Evolutionary conservation across 1,140 invertebrate species (phyloP).

Genomic region (Matsumurasca onukii): DNA sequence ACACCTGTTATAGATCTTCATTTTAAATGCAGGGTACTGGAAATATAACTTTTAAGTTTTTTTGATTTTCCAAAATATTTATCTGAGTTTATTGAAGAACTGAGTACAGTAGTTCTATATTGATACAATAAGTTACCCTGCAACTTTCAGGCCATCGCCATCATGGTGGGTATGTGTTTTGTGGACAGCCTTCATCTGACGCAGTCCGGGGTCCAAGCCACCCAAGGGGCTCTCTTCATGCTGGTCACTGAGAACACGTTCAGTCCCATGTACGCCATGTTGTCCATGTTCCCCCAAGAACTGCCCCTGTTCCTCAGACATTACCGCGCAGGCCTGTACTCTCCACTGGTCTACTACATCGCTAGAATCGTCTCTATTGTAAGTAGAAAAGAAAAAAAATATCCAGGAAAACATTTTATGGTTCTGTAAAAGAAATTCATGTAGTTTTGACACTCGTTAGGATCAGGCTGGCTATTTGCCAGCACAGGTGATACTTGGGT

Average conservation of each 20-base stretch:
- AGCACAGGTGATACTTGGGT: too few species aligned
- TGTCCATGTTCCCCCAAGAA: constrained; percentile 75
- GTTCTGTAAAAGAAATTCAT: too few species aligned
- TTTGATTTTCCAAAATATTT: too few species aligned
- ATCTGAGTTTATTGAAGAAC: too few species aligned
- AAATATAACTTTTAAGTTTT: too few species aligned
- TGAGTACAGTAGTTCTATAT: too few species aligned
- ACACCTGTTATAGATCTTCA: too few species aligned
- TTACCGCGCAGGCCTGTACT: constrained; percentile 73
- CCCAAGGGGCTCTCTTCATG: constrained; percentile 80
- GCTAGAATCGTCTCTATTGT: constrained; percentile 75
- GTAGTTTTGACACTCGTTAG: too few species aligned
- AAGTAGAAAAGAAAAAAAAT: constrained; percentile 49
- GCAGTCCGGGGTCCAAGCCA: constrained; percentile 77
- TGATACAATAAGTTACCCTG: too few species aligned
- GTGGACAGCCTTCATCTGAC: constrained; percentile 64
- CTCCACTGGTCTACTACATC: constrained; percentile 70
- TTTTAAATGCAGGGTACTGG: too few species aligned
- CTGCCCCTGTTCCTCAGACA: constrained; percentile 77
- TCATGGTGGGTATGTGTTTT: constrained; percentile 78
- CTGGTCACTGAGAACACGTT: constrained; percentile 86
- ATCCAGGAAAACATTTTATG: too few species aligned
- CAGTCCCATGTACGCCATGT: constrained; percentile 79
- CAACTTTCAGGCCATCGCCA: constrained; percentile 65
- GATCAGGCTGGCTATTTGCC: too few species aligned